Conservation (phyloP, 2,888 invertebrate species). For the Chymomyza caudatula region DNA sequence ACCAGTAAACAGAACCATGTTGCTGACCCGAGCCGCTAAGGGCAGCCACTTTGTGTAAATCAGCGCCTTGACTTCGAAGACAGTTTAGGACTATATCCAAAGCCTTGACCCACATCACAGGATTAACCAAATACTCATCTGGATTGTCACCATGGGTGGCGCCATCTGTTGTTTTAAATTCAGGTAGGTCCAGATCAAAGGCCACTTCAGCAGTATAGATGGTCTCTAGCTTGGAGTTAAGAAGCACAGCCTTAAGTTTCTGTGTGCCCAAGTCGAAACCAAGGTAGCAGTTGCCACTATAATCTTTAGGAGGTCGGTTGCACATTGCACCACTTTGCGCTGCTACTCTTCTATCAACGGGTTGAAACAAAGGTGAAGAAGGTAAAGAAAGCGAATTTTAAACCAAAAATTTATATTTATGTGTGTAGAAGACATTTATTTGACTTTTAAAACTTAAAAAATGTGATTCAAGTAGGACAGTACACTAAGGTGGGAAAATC, state of each 20-base stretch:
- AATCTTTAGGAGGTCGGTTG: conserved; percentile 22
- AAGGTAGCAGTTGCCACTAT: conserved; percentile 39
- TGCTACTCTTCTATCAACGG: neutral
- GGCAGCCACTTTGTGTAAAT: conserved; percentile 87
- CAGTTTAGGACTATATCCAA: conserved; percentile 91
- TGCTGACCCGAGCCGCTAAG: conserved; percentile 91
- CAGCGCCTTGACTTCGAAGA: conserved; percentile 86
- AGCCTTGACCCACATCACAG: conserved; percentile 96
- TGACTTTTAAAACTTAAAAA: too few relatives aligned
- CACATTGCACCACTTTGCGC: conserved; percentile 34
- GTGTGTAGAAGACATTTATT: too few relatives aligned
- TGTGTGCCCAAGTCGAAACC: conserved; percentile 43
- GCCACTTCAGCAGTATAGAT: conserved; percentile 87
- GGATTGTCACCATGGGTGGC: conserved; percentile 75
- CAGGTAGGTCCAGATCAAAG: conserved; percentile 93
- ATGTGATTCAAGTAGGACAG: too few relatives aligned
- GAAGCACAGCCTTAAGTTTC: conserved; percentile 90
- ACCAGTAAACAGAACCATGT: conserved; percentile 48
- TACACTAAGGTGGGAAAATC: too few relatives aligned
- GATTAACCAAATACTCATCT: conserved; percentile 82
- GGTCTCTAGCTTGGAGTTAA: conserved; percentile 84
- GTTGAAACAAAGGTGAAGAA: neutral
- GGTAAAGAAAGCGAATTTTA: neutral
- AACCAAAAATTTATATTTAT: too few relatives aligned
- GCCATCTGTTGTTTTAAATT: conserved; percentile 82